Conservation (phyloP, 2,888 invertebrate species). For the Bruchidius siliquastri region DNA sequence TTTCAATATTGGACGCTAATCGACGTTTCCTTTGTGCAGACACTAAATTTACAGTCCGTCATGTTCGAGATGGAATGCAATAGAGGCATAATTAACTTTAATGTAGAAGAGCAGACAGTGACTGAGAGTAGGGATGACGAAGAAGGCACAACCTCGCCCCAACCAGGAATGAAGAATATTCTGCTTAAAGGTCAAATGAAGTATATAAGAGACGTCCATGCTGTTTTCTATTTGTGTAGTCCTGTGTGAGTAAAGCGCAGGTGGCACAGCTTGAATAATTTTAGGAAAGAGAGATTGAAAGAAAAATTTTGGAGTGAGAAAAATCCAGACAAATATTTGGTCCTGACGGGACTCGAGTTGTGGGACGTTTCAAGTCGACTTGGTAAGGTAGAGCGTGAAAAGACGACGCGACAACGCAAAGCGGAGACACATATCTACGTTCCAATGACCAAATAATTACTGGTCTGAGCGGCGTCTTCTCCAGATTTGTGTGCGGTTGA, state of each 20-base stretch:
- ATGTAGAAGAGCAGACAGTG: slow-evolving; percentile 14
- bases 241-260: slow-evolving; percentile 75
- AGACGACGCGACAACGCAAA: too few relatives aligned
- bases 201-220: slow-evolving; percentile 71
- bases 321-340: too few relatives aligned
- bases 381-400: too few relatives aligned
- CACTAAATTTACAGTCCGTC: slow-evolving; percentile 70
- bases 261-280: background rate
- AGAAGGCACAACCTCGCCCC: slow-evolving; percentile 10
- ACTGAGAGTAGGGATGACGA: slow-evolving; percentile 12
- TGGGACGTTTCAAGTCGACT: too few relatives aligned
- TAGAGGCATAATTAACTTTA: slow-evolving; percentile 48
- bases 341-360: too few relatives aligned
- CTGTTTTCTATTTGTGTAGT: slow-evolving; percentile 80
- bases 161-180: slow-evolving; percentile 59
- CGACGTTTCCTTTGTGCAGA: slow-evolving; percentile 50
- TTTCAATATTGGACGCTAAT: too few relatives aligned
- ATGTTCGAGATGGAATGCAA: slow-evolving; percentile 77
- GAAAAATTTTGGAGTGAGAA: too few relatives aligned
- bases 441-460: too few relatives aligned
- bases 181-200: slow-evolving; percentile 82
- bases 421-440: too few relatives aligned
- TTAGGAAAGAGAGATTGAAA: too few relatives aligned
- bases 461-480: too few relatives aligned
- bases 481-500: too few relatives aligned